Evolutionary conservation across 2,113 vertebrate species (phyloP).

Genomic region (Galemys pyrenaicus): DNA sequence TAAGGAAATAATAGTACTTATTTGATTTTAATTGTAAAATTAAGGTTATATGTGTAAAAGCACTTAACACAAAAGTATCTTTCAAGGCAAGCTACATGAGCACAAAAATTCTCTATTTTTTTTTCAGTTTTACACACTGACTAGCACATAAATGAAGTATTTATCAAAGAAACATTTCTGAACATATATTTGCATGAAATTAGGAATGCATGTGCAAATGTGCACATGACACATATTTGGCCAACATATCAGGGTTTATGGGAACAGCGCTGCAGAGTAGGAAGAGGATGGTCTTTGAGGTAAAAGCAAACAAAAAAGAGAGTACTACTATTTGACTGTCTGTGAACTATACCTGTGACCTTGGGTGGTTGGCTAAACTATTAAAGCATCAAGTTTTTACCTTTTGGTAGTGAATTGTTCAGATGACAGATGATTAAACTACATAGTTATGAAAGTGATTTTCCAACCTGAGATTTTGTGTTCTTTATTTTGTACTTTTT

Average conservation of each 20-base stretch:
- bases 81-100: not conserved
- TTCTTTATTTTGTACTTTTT: not conserved
- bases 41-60: not conserved
- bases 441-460: not conserved
- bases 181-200: not conserved
- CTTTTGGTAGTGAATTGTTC: not conserved
- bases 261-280: not conserved
- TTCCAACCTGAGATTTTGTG: not conserved
- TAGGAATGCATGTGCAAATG: not conserved
- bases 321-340: not conserved
- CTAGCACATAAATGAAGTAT: not conserved
- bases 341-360: not conserved
- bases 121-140: not conserved
- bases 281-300: not conserved
- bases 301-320: not conserved
- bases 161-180: not conserved
- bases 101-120: not conserved
- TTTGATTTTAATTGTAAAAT: slow-evolving; percentile 1
- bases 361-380: not conserved
- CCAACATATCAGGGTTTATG: not conserved
- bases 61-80: not conserved
- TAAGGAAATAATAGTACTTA: not conserved
- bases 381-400: not conserved
- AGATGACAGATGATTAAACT: not conserved
- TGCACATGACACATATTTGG: not conserved